phyloP scores from a whole-genome alignment of 2,888 invertebrate genomes.

The Nomada fabriciana region DNA sequence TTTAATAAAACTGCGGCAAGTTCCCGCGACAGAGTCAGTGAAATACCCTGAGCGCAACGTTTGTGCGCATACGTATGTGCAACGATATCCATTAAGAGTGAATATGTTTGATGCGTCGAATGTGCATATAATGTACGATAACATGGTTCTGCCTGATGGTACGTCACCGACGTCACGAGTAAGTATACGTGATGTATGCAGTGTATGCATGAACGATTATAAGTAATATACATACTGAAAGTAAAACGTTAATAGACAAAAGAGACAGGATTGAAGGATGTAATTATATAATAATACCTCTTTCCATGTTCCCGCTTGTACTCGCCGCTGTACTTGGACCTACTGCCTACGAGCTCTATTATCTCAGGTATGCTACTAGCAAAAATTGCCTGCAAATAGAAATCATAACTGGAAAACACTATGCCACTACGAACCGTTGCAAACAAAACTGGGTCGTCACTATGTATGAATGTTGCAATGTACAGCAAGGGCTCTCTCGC shows the following conservation, averaged over 20 bases:
- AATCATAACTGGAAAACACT: constrained; percentile 80
- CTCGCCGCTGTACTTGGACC: constrained; percentile 99
- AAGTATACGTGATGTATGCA: background rate
- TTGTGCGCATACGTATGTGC: background rate
- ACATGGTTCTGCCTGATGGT: constrained; percentile 5
- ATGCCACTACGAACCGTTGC: constrained; percentile 70
- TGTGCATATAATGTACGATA: constrained; percentile 24
- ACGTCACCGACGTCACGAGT: background rate
- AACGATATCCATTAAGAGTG: constrained; percentile 3
- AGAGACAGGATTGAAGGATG: constrained; percentile 69
- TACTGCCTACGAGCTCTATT: constrained; percentile 99
- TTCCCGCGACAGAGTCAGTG: constrained; percentile 23
- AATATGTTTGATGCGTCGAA: constrained; percentile 3
- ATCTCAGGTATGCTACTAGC: constrained; percentile 99
- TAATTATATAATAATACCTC: constrained; percentile 89
- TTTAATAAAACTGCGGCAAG: too few relatives aligned
- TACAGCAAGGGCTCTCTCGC: constrained; percentile 62
- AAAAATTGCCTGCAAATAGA: constrained; percentile 99
- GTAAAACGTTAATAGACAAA: constrained; percentile 64
- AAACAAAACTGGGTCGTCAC: constrained; percentile 69
- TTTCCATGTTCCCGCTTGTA: constrained; percentile 99
- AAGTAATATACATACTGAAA: constrained; percentile 61
- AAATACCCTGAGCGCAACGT: background rate
- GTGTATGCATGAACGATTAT: constrained; percentile 33
- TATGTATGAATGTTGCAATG: constrained; percentile 72